A percentile compares a stretch with the other conserved stretches of the same genome.
phyloP scores from a whole-genome alignment of 1,140 invertebrate species.

The Eupristina koningsbergeri region DNA sequence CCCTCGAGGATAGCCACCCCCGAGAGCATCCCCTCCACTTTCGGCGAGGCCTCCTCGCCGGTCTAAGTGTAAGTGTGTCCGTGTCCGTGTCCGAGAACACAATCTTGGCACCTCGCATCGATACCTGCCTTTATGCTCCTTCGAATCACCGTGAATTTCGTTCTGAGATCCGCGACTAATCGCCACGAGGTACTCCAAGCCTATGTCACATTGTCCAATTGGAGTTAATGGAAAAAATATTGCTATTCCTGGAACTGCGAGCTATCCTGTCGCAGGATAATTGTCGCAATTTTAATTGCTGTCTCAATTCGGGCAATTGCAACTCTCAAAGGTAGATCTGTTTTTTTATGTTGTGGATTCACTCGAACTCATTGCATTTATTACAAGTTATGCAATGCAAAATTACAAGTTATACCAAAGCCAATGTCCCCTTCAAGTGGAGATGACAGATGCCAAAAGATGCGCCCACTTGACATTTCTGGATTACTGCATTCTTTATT shows the following conservation, averaged over 20 bases:
- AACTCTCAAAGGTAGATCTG: neutral
- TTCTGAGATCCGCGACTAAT: neutral
- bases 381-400: no score
- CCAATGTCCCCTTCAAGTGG: no score
- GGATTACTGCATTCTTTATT: no score
- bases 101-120: neutral
- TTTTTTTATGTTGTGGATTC: no score
- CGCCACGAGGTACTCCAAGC: neutral
- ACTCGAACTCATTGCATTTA: no score
- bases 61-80: no score
- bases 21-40: neutral
- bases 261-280: no score
- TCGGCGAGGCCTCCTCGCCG: neutral
- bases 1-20: constrained; percentile 33
- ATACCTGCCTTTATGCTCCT: neutral
- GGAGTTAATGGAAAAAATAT: neutral
- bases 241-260: neutral
- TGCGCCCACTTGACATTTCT: no score
- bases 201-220: neutral
- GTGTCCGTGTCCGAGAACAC: neutral
- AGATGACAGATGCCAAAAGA: no score
- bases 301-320: neutral
- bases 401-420: no score
- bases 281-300: neutral
- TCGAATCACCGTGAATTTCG: constrained; percentile 13